Evolutionary conservation across 2,797 vertebrate species (phyloP).

Genomic region (Gambelia wislizenii): DNA sequence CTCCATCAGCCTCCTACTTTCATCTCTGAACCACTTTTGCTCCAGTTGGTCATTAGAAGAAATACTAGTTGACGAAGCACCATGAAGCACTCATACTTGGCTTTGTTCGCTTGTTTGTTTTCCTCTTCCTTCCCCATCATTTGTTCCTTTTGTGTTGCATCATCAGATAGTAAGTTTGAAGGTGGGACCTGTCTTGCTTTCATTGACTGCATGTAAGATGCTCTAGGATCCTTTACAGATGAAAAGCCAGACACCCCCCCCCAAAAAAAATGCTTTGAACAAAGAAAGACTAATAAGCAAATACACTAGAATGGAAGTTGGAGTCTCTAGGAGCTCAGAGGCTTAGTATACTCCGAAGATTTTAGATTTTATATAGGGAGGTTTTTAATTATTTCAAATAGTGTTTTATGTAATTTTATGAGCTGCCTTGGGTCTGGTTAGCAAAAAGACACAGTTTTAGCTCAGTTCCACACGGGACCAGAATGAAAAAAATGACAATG

Average conservation of each 20-base stretch:
- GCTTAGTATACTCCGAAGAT: too few species aligned
- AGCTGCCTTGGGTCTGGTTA: too few species aligned
- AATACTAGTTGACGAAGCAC: too few species aligned
- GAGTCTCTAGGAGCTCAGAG: not conserved
- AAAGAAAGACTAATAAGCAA: not conserved
- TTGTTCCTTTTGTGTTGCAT: not conserved
- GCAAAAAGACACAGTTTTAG: too few species aligned
- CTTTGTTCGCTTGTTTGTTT: not conserved
- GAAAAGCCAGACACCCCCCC: not conserved
- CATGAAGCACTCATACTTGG: not conserved
- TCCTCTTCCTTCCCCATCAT: not conserved
- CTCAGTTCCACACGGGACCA: too few species aligned
- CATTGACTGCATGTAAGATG: not conserved
- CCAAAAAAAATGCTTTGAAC: not conserved
- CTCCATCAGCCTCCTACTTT: not conserved
- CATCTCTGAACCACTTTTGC: not conserved
- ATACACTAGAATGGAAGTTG: not conserved
- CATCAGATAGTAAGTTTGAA: not conserved
- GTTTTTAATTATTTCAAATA: too few species aligned
- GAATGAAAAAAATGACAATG: too few species aligned
- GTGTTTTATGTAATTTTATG: too few species aligned
- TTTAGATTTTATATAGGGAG: too few species aligned
- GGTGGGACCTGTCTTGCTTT: not conserved
- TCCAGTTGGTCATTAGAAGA: not conserved
- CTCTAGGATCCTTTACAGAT: not conserved